A percentile compares a stretch with the other conserved stretches of the same genome.
These are phyloP conservation scores for Xylota segnis DNA, from an alignment of 2,888 invertebrate species.

Conservation along the genomic window DNA sequence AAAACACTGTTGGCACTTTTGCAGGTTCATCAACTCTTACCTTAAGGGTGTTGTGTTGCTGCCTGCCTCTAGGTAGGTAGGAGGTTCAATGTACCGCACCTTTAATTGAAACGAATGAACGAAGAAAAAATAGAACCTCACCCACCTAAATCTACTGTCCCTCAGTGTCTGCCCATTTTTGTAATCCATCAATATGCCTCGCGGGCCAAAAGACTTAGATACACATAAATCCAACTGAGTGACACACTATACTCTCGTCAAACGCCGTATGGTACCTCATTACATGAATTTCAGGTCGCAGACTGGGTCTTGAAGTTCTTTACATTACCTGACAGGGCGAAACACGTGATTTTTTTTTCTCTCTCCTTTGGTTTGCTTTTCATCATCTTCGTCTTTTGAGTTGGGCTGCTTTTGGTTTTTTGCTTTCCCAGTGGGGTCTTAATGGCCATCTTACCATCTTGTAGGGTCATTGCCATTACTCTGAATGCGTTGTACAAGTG, in stretches of 20 bases:
- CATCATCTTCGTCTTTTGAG: constrained; percentile 23
- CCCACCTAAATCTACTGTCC: constrained; percentile 23
- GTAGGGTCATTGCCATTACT: constrained; percentile 65
- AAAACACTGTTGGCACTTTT: constrained; percentile 2
- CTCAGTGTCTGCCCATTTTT: constrained; percentile 27
- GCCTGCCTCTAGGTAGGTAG: not conserved
- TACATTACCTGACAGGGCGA: constrained; percentile 29
- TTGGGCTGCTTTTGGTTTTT: constrained; percentile 12
- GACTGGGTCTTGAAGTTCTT: constrained; percentile 30
- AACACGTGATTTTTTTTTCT: constrained; percentile 48
- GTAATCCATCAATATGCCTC: constrained; percentile 63
- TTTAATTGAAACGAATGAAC: constrained; percentile 1
- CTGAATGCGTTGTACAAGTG: constrained; percentile 38
- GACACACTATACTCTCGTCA: constrained; percentile 19
- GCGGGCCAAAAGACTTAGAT: not conserved
- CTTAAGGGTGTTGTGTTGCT: constrained; percentile 20
- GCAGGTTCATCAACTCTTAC: constrained; percentile 18
- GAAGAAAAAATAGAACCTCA: not conserved
- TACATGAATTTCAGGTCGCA: constrained; percentile 40
- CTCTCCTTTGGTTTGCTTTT: not conserved
- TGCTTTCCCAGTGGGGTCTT: constrained; percentile 35
- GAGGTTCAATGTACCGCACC: constrained; percentile 36
- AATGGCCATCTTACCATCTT: constrained; percentile 63
- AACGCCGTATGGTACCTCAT: constrained; percentile 21
- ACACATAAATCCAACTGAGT: constrained; percentile 17